These are phyloP conservation scores for Apamea anceps DNA, from an alignment of 2,888 invertebrate species.

Conservation along the genomic window DNA sequence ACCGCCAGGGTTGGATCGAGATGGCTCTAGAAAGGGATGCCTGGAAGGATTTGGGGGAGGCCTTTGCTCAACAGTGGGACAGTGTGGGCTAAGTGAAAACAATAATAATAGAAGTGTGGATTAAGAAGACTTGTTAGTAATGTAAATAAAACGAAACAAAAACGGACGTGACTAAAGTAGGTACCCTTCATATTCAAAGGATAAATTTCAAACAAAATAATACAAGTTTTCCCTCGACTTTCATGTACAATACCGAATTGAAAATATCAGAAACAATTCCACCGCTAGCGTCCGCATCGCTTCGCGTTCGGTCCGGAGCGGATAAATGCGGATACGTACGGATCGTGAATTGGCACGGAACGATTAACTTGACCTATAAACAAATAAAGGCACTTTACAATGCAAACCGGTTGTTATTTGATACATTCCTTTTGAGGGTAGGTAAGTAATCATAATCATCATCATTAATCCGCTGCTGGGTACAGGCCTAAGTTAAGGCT, in stretches of 20 bases:
- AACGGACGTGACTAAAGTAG: background rate
- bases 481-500: too few relatives aligned
- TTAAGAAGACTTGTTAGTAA: background rate
- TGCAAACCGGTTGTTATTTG: background rate
- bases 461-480: too few relatives aligned
- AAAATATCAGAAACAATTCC: constrained; percentile 33
- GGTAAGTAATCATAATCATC: background rate
- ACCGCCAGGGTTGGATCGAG: too few relatives aligned
- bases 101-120: background rate
- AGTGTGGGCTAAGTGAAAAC: too few relatives aligned
- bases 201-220: background rate
- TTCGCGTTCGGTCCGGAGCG: constrained; percentile 16
- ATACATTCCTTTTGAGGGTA: constrained; percentile 2
- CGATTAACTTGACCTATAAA: constrained; percentile 46
- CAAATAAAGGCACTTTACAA: constrained; percentile 32
- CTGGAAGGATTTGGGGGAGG: too few relatives aligned
- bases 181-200: background rate
- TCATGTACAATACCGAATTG: constrained; percentile 17
- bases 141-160: background rate
- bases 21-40: too few relatives aligned
- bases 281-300: constrained; percentile 4
- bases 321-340: constrained; percentile 32
- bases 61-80: too few relatives aligned
- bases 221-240: background rate
- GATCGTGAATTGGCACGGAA: constrained; percentile 33